These are phyloP conservation scores for Halcyon senegalensis DNA, from an alignment of 2,113 vertebrate species.

Conservation along the genomic window DNA sequence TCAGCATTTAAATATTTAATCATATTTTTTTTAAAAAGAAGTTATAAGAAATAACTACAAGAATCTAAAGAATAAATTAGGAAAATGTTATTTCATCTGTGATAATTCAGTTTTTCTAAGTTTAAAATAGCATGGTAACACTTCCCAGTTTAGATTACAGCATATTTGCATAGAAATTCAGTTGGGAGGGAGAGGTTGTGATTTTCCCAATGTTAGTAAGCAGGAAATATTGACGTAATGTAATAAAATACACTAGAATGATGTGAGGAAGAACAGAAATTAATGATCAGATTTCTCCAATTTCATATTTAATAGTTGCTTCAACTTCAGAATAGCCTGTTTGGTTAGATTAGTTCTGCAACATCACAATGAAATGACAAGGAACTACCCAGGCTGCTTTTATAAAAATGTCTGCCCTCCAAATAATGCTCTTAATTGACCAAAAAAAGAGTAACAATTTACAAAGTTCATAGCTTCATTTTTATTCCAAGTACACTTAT, in stretches of 20 bases:
- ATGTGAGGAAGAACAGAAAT: background rate
- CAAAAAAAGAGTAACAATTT: background rate
- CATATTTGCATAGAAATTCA: background rate
- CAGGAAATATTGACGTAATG: background rate
- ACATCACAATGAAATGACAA: background rate
- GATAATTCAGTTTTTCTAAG: background rate
- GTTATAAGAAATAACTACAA: background rate
- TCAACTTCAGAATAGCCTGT: background rate
- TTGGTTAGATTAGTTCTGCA: background rate
- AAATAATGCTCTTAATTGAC: background rate
- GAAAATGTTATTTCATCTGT: background rate
- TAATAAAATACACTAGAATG: background rate
- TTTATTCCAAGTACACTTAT: background rate
- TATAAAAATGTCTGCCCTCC: background rate
- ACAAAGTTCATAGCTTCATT: background rate
- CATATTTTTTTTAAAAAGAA: background rate
- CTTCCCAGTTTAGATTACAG: background rate
- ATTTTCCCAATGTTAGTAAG: background rate
- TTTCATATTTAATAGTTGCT: background rate
- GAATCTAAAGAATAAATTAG: background rate
- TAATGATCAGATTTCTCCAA: background rate
- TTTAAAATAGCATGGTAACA: background rate
- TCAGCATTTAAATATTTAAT: background rate
- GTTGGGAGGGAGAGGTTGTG: fast-evolving
- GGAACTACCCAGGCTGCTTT: background rate